phyloP scores from a whole-genome alignment of 2,888 invertebrate genomes.

The Hirudinaria manillensis region DNA sequence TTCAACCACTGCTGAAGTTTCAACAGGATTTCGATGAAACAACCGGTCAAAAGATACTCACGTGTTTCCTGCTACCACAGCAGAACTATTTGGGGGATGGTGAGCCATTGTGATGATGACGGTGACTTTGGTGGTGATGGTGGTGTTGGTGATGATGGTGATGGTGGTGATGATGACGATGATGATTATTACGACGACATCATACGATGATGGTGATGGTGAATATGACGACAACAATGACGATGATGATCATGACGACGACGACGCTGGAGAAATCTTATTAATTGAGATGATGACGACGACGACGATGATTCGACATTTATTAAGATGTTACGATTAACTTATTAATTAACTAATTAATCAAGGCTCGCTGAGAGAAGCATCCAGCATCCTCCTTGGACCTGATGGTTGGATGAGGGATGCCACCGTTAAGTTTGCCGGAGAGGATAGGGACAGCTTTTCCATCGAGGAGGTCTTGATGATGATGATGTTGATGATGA shows the following conservation, averaged over 20 bases:
- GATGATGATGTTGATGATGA: constrained; percentile 13
- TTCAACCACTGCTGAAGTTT: constrained; percentile 93
- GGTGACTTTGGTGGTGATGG: neutral
- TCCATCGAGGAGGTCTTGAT: constrained; percentile 6
- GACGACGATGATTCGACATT: too few relatives aligned
- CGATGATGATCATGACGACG: too few relatives aligned
- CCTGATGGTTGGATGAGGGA: constrained; percentile 20
- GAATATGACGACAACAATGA: too few relatives aligned
- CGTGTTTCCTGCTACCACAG: constrained; percentile 94
- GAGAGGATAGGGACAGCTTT: constrained; percentile 7
- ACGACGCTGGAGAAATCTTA: too few relatives aligned
- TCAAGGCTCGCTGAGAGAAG: neutral
- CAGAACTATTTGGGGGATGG: constrained; percentile 53
- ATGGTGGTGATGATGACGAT: constrained; percentile 3
- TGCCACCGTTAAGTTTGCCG: constrained; percentile 16
- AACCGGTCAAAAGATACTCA: constrained; percentile 86
- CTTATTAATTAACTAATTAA: neutral
- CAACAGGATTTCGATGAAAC: constrained; percentile 88
- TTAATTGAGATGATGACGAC: too few relatives aligned
- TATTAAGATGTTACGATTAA: neutral
- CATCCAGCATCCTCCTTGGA: constrained; percentile 14
- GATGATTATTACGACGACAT: neutral
- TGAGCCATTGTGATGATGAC: neutral
- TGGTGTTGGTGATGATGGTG: neutral
- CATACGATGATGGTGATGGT: too few relatives aligned